Evolutionary conservation across 2,888 invertebrate species (phyloP), one percentile per base, ranked within the genome.

Genomic region (Stegophylla sp.): DNA sequence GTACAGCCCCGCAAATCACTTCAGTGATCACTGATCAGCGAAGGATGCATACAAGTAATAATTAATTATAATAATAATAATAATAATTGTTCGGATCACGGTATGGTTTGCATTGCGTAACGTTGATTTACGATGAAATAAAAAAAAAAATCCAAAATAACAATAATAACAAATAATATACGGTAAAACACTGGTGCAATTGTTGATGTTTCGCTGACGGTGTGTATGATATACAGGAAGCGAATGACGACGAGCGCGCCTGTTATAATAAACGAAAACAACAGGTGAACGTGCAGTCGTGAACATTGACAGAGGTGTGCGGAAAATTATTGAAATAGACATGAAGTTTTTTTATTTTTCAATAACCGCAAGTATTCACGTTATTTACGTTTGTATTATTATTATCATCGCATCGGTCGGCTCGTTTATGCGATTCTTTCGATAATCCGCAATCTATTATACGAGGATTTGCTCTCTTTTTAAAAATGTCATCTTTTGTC

Each of bases 211-310:
- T 66, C 66, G 66, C 4, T 20, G 56, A n/a, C 26, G 67, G 45
- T 28, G 26, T 51, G 7, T 45, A 66, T 45, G 10, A 34, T 77
- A 77, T 77, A 77, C 77, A 77, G 77, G 77, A 77, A 77, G 61
- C 56, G n/a, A 45, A 67, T 43, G 43, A 23, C 51, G 34, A 5
- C 51, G 51, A 59, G 43, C 3, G 13, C 28, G 48, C 64, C 51
- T 69, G 34, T 34, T 34, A 34, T 34, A 5, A 34, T 5, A 34
- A 5, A 34, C 10, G 3, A 67, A 77, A 77, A 77, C 59, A 77
- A 77, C 77, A 77, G 77, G 77, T 77, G 67, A 69, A 77, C 69
- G 76, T 56, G 67, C 23, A n/a, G n/a, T n/a, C n/a, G n/a, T n/a
- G n/a, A n/a, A n/a, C n/a, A n/a, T 34, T 34, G 3, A 7, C 34